Evolutionary conservation across 2,888 invertebrate species (phyloP), one percentile per base, ranked within the genome.

Genomic region (Prenolepis imparis): DNA sequence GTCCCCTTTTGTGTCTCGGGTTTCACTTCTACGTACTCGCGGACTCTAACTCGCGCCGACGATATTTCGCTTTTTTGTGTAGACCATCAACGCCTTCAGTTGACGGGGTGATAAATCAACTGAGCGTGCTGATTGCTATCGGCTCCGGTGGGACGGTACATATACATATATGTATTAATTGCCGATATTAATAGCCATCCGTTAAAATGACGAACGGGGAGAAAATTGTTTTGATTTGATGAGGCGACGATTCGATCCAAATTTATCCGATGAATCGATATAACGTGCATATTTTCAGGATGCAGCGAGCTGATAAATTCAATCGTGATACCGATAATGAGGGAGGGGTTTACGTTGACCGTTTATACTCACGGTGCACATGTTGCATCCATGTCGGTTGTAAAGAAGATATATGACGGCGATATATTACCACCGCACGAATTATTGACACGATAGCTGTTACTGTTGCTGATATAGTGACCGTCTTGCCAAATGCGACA

Each of bases 401-500:
- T 70, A 80, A 80, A 70, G 72, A 80, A 80, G 78, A 70, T 80
- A 59, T 80, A 80, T 59, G 36, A 70, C 36, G 44, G 36, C 78
- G 59, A 59, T 80, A 80, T 80, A 80, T 80, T 80, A 70, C 21
- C 70, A 48, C 57, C 48, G 59, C 59, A 28, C 78, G 78, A 80
- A 80, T 80, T 80, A 80, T 80, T 80, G 78, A 80, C 72, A 80
- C 70, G 78, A 70, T 78, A 59, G 70, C 78, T 36, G 78, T 78
- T 78, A 70, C 68, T 59, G 78, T 44, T 59, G 12, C 78, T 68
- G 68, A 78, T 78, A 78, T 36, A 78, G 57, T 70, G 70, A 80
- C 44, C 78, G 59, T 80, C 78, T 80, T 80, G 78, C 78, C 59
- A 70, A 78, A 70, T 59, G 59, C 78, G 78, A 57, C 44, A 68